Percentiles rank a stretch among this genome's conserved stretches.
Conservation (phyloP, 2,113 vertebrate species). For the Myxocyprinus asiaticus region DNA sequence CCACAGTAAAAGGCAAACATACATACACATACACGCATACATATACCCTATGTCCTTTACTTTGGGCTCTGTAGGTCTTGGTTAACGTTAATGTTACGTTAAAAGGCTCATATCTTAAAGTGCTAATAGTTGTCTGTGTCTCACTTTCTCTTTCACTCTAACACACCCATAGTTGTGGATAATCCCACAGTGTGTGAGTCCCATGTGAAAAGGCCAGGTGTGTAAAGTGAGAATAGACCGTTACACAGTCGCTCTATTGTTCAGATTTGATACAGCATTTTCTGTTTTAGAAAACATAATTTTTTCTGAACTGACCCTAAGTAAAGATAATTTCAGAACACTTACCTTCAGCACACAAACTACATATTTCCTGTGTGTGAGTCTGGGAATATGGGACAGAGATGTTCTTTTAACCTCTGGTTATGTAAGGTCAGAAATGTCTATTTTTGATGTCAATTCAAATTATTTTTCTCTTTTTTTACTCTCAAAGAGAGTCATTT, state of each 20-base stretch:
- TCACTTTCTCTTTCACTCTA: too few relatives aligned
- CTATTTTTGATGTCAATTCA: not conserved
- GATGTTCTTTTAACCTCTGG: not conserved
- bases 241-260: not conserved
- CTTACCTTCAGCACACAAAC: not conserved
- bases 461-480: not conserved
- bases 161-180: not conserved
- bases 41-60: too few relatives aligned
- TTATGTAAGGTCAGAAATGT: conserved; percentile 27
- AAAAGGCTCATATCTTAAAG: too few relatives aligned
- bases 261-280: not conserved
- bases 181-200: not conserved
- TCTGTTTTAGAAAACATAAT: not conserved
- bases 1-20: not conserved
- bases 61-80: too few relatives aligned
- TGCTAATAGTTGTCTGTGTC: too few relatives aligned
- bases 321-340: not conserved
- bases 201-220: not conserved
- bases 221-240: not conserved
- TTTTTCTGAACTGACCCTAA: not conserved
- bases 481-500: conserved; percentile 54
- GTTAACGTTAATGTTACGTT: too few relatives aligned
- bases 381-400: not conserved
- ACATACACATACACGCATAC: not conserved
- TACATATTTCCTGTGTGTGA: not conserved